Evolutionary conservation across 2,113 vertebrate species (phyloP), one percentile per base, ranked within the genome.

Genomic region (Aix galericulata): DNA sequence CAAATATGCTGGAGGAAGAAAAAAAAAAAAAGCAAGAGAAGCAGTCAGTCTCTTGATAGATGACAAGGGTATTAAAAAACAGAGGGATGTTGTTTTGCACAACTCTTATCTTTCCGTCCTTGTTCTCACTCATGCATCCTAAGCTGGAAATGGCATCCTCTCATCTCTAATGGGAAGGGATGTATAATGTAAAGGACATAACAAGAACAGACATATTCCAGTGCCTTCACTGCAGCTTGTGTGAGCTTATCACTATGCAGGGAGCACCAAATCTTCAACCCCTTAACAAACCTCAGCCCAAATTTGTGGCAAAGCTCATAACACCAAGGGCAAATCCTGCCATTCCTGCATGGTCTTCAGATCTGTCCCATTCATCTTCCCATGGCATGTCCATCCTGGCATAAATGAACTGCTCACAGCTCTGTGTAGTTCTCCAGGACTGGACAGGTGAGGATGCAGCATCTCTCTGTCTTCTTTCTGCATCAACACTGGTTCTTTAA

Each of bases 11-110:
- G 88, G 44, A 84, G 69, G 75, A 8, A 52, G 50, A 53, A 63
- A 31, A 71, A 59, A 50, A 56, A 80, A 80, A 82, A 67, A 8
- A 23, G 36, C 74, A 73, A 86, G 79, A 92, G 74, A 86, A 81
- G 56, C 76, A 94, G 85, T 90, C 88, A 60, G 90, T 91, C 31
- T 86, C 62, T 82, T 89, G 88, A 90, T 88, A 91, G 73, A 96
- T 94, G 95, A 96, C 92, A 96, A 95, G 69, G 73, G 69, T 95
- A 96, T 90, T 95, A 90, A 88, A 96, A 96, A 88, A 3, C 68
- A 93, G 38, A 83, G 68, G 34, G 60, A 92, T 83, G 80, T 94
- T 69, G 73, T 53, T 96, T 94, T 93, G 68, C 80, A n/a, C 56
- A 89, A 31, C 94, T 96, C 80, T 95, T 96, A 83, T 86, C 72